These are phyloP conservation scores for Anser cygnoides DNA, from an alignment of 2,113 vertebrate species.

Conservation along the genomic window DNA sequence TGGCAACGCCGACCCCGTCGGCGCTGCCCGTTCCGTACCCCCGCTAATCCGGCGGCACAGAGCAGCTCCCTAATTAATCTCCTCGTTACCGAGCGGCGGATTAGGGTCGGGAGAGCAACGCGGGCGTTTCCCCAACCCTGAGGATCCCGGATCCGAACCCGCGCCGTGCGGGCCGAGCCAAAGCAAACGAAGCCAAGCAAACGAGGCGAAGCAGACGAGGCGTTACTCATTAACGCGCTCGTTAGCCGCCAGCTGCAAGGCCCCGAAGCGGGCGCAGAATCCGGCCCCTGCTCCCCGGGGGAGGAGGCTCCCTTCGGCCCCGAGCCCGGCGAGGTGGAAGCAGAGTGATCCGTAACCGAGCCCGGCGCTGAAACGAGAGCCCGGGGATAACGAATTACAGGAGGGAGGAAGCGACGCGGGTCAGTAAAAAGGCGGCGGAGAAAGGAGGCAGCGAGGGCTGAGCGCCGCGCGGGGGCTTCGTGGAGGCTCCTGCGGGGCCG, in stretches of 20 bases:
- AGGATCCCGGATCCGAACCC: no score
- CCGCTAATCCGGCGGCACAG: not conserved
- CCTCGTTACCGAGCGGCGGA: accelerated
- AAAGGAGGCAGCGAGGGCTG: not conserved
- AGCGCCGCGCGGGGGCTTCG: no score
- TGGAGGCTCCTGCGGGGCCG: no score
- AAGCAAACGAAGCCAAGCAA: no score
- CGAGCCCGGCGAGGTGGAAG: not conserved
- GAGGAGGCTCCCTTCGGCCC: no score
- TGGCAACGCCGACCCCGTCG: no score
- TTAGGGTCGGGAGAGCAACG: not conserved
- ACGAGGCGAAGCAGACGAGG: not conserved
- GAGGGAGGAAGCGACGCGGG: not conserved
- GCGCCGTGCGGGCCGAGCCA: no score
- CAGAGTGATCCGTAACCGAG: not conserved
- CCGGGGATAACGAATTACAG: not conserved
- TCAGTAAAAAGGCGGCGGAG: not conserved
- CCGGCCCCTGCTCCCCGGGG: no score
- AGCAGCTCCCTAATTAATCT: not conserved
- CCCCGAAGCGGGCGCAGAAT: no score
- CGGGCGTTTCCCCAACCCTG: not conserved
- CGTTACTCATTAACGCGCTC: not conserved
- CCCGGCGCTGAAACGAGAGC: not conserved
- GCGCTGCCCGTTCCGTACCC: accelerated
- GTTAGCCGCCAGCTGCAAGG: not conserved